These are phyloP conservation scores for Trachythela sp. DNA, from an alignment of 64 coral and sea anemone species.

Conservation along the genomic window DNA sequence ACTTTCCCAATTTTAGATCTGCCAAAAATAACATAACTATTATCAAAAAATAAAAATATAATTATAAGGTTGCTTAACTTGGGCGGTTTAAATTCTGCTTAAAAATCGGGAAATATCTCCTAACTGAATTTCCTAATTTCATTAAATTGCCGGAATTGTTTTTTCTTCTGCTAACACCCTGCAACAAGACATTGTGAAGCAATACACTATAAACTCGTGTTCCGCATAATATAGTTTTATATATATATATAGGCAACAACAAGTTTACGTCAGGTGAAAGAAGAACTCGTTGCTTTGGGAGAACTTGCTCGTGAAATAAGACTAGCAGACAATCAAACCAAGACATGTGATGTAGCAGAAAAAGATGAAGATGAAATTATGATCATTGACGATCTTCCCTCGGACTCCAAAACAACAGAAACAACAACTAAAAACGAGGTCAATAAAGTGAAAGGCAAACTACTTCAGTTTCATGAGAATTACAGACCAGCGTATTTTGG, in stretches of 20 bases:
- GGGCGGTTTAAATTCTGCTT: no score
- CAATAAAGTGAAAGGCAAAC: neutral
- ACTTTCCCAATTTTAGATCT: no score
- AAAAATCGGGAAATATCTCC: no score
- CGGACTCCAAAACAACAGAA: neutral
- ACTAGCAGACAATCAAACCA: neutral
- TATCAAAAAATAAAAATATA: no score
- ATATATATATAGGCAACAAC: neutral
- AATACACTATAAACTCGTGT: no score
- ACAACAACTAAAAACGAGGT: neutral
- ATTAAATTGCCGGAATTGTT: no score
- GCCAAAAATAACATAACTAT: no score
- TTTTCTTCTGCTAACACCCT: no score
- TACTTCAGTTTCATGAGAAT: neutral
- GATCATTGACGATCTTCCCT: neutral
- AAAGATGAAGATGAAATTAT: neutral
- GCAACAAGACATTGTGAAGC: no score
- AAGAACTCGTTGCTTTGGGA: neutral
- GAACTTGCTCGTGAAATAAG: neutral
- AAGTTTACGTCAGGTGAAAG: neutral
- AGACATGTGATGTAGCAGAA: neutral
- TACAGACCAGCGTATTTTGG: constrained; percentile 24
- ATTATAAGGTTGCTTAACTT: no score
- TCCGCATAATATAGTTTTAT: neutral
- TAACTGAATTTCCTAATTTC: no score